Base-by-base conservation (phyloP, 2,113 vertebrate genomes). In the Bubalus kerabau region DNA sequence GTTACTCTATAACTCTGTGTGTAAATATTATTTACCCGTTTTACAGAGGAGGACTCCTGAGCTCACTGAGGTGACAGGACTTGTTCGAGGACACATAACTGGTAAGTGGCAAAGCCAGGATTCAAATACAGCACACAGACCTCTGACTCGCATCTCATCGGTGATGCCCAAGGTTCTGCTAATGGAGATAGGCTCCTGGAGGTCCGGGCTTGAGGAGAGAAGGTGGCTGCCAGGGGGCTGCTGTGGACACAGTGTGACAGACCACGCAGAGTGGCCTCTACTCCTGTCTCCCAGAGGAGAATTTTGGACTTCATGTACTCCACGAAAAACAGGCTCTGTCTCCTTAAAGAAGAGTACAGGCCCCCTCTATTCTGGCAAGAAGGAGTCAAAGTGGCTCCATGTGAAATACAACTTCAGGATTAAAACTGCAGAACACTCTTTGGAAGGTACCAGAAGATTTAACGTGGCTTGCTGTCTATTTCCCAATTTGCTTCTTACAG, bases 381-480 rank as follows among this genome's bases (percentile, higher is more conserved):
- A 59, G 85, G 43, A 28, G 21, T 28, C 60, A 60, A 83, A 62
- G 52, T 15, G 16, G 43, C 81, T 87, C n/a, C 32, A 16, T 24
- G 28, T 26, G 54, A 64, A 30, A 52, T 10, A 82, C 15, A 76
- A 46, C 81, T 85, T 1, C 84, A 57, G 76, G 95, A 91, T 85
- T 59, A 91, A 64, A 62, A 2, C 3, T 6, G 83, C 80, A 84
- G 64, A 94, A 48, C 56, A 0, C 78, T 36, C 24, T 48, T 74
- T 30, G 56, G 54, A 74, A 30, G 15, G 50, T 89, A 82, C 92
- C 92, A 81, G 59, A 24, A 90, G 85, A 74, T 95, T 86, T 97
- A 87, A 86, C 13, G 56, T 4, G 19, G 94, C 83, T 54, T 57
- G n/a, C 19, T 46, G 19, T 1, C 1, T 10, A 54, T 83, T 74